Evolutionary conservation across 2,113 vertebrate species (phyloP).

Genomic region (Barbus barbus): DNA sequence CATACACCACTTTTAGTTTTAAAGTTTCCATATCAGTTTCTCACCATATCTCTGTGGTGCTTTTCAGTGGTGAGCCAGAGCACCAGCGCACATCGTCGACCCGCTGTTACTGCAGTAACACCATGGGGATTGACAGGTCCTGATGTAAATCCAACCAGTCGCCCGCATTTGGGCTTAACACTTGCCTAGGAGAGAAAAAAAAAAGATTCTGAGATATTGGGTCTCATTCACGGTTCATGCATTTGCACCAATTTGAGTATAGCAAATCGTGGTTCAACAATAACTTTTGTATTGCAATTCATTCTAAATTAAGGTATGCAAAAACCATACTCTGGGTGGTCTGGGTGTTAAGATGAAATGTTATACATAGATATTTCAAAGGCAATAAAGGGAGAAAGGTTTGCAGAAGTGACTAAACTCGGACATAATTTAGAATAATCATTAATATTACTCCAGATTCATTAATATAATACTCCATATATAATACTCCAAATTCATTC

Average conservation of each 20-base stretch:
- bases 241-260: not conserved
- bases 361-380: no score
- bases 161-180: conserved; percentile 88
- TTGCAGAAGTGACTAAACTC: no score
- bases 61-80: conserved; percentile 93
- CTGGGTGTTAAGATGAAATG: no score
- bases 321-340: no score
- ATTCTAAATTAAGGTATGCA: no score
- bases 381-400: no score
- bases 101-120: conserved; percentile 84
- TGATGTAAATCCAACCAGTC: conserved; percentile 90
- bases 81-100: conserved; percentile 85
- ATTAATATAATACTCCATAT: no score
- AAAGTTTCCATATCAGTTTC: conserved; percentile 1
- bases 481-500: no score
- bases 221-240: not conserved
- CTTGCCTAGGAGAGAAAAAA: conserved; percentile 74
- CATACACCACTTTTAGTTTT: not conserved
- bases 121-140: conserved; percentile 93
- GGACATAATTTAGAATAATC: no score
- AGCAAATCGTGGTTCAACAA: not conserved
- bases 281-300: not conserved
- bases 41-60: conserved; percentile 90
- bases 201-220: not conserved
- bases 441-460: no score